phyloP scores from a whole-genome alignment of 2,113 vertebrate species.

The Neolamprologus modestus region DNA sequence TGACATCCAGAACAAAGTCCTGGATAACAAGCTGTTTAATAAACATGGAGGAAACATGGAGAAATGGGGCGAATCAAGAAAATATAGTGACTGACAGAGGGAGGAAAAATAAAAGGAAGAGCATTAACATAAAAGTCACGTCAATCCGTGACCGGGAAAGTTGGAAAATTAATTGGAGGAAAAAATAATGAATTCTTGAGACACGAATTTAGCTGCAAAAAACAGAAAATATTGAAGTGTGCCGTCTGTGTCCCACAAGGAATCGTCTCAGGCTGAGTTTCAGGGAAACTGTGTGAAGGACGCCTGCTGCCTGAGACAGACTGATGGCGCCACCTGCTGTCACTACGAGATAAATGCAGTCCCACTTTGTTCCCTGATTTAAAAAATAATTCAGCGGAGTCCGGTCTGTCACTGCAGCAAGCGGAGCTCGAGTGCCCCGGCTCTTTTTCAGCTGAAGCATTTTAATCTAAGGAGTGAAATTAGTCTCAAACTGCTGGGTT shows the following conservation, averaged over 20 bases:
- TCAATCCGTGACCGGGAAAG: not conserved
- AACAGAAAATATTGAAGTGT: not conserved
- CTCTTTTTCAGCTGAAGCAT: not conserved
- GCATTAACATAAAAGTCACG: not conserved
- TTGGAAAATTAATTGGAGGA: not conserved
- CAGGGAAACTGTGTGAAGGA: not conserved
- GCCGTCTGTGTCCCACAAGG: not conserved
- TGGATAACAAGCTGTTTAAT: slow-evolving; percentile 5
- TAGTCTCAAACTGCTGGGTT: not conserved
- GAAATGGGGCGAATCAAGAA: not conserved
- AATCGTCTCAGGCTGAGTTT: not conserved
- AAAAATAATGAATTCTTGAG: not conserved
- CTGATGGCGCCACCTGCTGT: not conserved
- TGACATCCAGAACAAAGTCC: not conserved
- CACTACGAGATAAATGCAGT: not conserved
- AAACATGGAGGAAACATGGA: not conserved
- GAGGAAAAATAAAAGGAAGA: not conserved
- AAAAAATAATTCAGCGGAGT: not conserved
- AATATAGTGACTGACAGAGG: not conserved
- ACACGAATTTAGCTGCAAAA: not conserved
- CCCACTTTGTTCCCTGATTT: not conserved
- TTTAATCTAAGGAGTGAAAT: not conserved
- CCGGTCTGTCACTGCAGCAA: not conserved
- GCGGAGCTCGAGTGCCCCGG: not conserved
- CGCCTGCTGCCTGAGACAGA: not conserved